A percentile compares a stretch with the other conserved stretches of the same genome.
Evolutionary conservation across 2,113 vertebrate genomes (phyloP).

Genomic region (Rhinopithecus roxellana): DNA sequence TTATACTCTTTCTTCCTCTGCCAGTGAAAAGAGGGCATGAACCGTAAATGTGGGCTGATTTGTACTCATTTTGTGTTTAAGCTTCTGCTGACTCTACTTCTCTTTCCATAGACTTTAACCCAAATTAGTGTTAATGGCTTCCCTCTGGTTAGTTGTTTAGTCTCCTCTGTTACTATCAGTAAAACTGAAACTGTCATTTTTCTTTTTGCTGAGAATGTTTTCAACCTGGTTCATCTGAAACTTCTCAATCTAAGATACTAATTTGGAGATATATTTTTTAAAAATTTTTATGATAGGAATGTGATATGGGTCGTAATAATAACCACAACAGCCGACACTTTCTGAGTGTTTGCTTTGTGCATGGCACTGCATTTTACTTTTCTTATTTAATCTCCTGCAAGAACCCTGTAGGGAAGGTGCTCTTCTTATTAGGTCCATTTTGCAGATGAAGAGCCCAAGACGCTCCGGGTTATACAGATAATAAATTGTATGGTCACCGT

Average conservation of each 20-base stretch:
- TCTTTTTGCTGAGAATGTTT: not conserved
- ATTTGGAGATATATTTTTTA: not conserved
- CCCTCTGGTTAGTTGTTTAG: not conserved
- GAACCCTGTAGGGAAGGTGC: too few species aligned
- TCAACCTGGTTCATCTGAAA: not conserved
- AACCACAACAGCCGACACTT: not conserved
- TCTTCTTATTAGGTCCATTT: not conserved
- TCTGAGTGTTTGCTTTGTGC: not conserved
- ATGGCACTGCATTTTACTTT: not conserved
- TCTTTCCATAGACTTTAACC: not conserved
- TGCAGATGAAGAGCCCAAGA: not conserved
- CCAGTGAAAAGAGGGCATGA: not conserved
- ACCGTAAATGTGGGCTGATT: not conserved
- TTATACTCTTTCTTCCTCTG: not conserved
- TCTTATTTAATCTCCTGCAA: not conserved
- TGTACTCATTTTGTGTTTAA: not conserved
- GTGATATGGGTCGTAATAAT: not conserved
- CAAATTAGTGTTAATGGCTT: not conserved
- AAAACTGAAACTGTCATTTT: not conserved
- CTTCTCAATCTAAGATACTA: not conserved
- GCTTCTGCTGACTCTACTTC: not conserved
- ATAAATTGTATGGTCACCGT: not conserved
- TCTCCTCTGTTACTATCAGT: not conserved
- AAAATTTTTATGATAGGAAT: not conserved
- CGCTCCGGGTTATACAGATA: accelerated